Evolutionary conservation across 1,140 invertebrate species (phyloP), one percentile per base, ranked within the genome.

Genomic region (Plodia interpunctella): DNA sequence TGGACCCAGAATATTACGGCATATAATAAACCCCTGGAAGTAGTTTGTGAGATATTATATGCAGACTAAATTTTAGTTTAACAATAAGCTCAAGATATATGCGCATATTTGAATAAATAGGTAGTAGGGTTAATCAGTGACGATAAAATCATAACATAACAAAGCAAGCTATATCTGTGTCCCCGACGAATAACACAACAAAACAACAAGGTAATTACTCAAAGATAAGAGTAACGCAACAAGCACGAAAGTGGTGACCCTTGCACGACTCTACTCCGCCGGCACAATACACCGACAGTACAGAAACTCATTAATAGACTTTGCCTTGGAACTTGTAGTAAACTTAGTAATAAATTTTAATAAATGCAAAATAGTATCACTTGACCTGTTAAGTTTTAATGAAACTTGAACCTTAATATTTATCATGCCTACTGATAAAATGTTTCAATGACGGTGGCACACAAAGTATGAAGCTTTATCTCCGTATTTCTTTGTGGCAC

Each of bases 221-320:
- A 83, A 76, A 81, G 78, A 80, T 81, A 83, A 83, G 76, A 79
- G 70, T 67, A 76, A 75, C 70, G 72, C 74, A 71, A 73, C 59
- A 63, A 63, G 65, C 66, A 68, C 55, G 55, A 68, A 66, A 68
- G 65, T 66, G 60, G 60, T 65, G 58, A 66, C 60, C 63, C 70
- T 52, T 65, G 62, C 67, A 35, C 60, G 65, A 63, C 30, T 63
- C 61, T 9, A 65, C 32, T 6, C 17, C 9, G 5, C 9, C 8
- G 49, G 49, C 11, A 10, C 30, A 32, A 32, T 9, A 32, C 30
- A 32, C 9, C 30, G 30, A 32, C 8, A 11, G 1, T 11, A 32
- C 30, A 32, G 30, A 32, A 32, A 32, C 30, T 32, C 2, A 9
- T 10, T 10, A 32, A 32, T 32, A 32, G 3, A 10, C 11, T 32